Conservation (phyloP, 2,113 vertebrate species). For the Neofelis nebulosa region DNA sequence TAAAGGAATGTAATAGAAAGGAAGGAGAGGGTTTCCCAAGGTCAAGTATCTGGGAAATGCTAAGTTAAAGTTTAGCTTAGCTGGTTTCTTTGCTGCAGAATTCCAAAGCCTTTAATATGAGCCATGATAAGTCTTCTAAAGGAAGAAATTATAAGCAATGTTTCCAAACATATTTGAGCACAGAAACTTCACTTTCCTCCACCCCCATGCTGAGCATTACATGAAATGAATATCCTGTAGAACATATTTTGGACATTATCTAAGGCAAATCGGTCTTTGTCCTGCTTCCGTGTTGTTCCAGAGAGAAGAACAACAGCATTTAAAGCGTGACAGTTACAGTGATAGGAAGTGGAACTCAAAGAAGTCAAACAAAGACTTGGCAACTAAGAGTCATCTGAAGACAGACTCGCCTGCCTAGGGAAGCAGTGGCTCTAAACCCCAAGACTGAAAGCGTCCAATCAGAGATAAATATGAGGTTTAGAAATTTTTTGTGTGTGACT, state of each 20-base stretch:
- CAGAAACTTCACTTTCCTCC: not conserved
- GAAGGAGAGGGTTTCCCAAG: not conserved
- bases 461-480: not conserved
- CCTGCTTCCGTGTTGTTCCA: not conserved
- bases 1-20: not conserved
- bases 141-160: not conserved
- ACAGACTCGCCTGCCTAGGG: not conserved
- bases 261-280: not conserved
- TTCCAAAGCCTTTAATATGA: not conserved
- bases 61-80: not conserved
- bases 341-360: not conserved
- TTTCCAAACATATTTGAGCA: not conserved
- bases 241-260: not conserved
- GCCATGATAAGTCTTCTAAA: not conserved
- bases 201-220: not conserved
- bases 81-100: not conserved
- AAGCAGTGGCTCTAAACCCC: not conserved
- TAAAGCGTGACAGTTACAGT: not conserved
- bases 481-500: not conserved
- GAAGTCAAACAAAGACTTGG: not conserved
- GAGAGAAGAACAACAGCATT: not conserved
- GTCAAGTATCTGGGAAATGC: not conserved
- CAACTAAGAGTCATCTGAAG: not conserved
- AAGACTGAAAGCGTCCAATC: not conserved
- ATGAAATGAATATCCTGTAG: not conserved